Base-by-base conservation (phyloP, 2,113 vertebrate genomes). In the Pelusios castaneus region DNA sequence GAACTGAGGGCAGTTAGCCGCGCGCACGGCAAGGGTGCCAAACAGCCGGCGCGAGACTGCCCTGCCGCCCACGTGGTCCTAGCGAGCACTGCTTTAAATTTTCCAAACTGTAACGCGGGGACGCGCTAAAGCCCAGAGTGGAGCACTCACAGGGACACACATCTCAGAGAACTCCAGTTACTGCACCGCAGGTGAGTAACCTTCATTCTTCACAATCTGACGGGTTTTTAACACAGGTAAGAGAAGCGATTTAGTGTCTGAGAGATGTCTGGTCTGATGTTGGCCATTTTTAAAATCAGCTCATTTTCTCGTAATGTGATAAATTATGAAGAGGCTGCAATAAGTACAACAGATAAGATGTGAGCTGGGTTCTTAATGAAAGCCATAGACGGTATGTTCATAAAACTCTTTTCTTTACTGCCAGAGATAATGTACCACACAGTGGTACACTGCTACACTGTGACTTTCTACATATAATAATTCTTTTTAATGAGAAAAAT, bases 401-500 rank as follows among this genome's bases (percentile, higher is more conserved):
- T 0, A 63, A 87, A n/a, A 31, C 87, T 76, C 83, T 89, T 90
- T 43, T 19, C 81, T 88, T 77, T 89, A 0, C 80, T 95, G 52
- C 75, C 94, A 79, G 38, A 87, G 75, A 93, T 94, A 94, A 96
- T 84, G 73, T 90, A 83, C 38, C 86, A 94, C 81, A 73, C 34
- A 70, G 55, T 90, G 93, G 92, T 47, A 47, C 84, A 92, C 87
- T 89, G 90, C 10, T 91, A 95, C 8, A 63, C 77, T 47, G 16
- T 29, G 38, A 9, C 24, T 78, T 96, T 94, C 78, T 91, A 24
- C 82, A 88, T 52, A 8, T 89, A 95, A 88, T 87, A 91, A 70
- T 91, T 92, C 92, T 96, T 97, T 91, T 93, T 95, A 93, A 82
- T 93, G 89, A 45, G 81, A 95, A 95, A 94, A 89, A 0, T 49